Conservation (phyloP, 2,113 vertebrate genomes). For the Bostrychus sinensis region DNA sequence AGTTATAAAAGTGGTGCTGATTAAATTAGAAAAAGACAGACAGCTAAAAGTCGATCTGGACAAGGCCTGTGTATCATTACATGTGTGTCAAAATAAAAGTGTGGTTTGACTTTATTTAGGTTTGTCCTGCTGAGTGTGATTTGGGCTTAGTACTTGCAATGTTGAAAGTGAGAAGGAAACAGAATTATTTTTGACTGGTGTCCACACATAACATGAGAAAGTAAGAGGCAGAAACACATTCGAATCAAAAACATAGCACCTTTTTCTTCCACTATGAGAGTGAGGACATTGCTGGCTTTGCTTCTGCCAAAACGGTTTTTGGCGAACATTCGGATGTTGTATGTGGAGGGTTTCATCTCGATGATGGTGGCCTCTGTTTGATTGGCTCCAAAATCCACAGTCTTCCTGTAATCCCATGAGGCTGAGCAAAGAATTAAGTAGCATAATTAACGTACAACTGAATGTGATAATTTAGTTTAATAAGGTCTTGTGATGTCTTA, state of each 20-base stretch:
- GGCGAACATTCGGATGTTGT: conserved; percentile 73
- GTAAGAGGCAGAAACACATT: neutral
- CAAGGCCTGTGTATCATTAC: neutral
- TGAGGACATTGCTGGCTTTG: conserved; percentile 65
- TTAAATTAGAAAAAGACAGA: conserved; percentile 4
- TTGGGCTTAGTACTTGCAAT: neutral
- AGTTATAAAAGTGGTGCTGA: conserved; percentile 3
- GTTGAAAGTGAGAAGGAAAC: neutral
- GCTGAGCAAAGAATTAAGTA: conserved; percentile 30
- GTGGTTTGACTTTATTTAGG: neutral
- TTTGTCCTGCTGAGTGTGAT: neutral
- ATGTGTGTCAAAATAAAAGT: neutral
- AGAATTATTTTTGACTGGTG: neutral
- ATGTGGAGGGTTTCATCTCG: conserved; percentile 63
- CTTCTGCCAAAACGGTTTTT: conserved; percentile 52
- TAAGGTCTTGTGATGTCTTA: conserved; percentile 24
- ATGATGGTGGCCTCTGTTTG: conserved; percentile 66
- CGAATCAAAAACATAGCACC: conserved; percentile 36
- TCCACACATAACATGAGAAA: conserved; percentile 5
- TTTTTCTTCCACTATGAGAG: conserved; percentile 54
- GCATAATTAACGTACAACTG: neutral
- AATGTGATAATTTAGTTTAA: neutral
- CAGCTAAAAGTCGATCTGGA: neutral
- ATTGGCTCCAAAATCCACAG: conserved; percentile 51
- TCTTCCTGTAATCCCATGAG: conserved; percentile 62